These are phyloP conservation scores for Dryoscopus gambensis DNA, from an alignment of 2,113 vertebrate species.

Conservation along the genomic window DNA sequence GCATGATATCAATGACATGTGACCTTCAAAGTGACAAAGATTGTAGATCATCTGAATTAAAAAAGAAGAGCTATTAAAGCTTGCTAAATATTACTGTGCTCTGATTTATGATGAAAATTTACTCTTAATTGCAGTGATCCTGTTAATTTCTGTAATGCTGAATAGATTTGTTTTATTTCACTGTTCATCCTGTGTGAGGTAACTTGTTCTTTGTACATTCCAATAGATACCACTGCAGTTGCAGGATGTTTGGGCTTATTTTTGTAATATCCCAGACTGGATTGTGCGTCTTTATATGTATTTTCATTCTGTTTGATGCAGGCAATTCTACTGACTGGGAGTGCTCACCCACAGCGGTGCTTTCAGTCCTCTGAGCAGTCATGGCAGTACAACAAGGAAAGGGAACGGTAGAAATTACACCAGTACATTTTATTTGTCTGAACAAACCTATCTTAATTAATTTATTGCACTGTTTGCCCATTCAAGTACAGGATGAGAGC, in stretches of 20 bases:
- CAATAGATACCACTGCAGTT: neutral
- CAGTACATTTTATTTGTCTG: neutral
- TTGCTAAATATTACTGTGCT: neutral
- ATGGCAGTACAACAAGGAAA: neutral
- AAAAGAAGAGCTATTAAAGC: neutral
- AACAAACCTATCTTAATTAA: constrained; percentile 10
- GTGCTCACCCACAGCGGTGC: neutral
- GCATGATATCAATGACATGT: rapidly evolving
- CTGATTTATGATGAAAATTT: neutral
- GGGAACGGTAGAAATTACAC: neutral
- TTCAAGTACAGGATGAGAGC: constrained; percentile 36
- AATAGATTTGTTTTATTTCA: neutral
- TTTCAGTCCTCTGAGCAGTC: neutral
- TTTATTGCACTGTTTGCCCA: constrained; percentile 16
- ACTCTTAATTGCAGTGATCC: neutral
- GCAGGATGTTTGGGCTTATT: neutral
- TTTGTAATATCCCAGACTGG: neutral
- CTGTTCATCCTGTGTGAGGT: neutral
- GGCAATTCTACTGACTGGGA: neutral
- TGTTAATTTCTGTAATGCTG: neutral
- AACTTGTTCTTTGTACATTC: neutral
- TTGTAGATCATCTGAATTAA: neutral
- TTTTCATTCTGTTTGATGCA: neutral
- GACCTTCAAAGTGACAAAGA: neutral
- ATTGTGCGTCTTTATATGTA: rapidly evolving